Percentiles rank a stretch among this genome's conserved stretches.
Evolutionary conservation across 2,888 invertebrate genomes (phyloP).

Genomic region (Mythimna albipuncta): DNA sequence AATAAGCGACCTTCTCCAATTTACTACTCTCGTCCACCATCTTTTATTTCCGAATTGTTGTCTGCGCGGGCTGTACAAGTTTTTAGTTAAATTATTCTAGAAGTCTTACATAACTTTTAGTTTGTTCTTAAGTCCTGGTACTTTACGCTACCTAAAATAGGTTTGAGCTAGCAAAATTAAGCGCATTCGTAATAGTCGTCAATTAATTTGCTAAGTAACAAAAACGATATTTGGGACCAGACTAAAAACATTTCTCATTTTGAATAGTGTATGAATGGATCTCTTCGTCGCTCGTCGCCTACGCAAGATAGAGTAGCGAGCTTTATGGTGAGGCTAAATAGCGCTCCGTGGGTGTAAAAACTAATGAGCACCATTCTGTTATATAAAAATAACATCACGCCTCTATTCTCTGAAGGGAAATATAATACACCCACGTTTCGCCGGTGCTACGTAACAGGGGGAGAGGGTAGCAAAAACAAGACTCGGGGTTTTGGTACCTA

Average conservation of each 20-base stretch:
- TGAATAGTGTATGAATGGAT: conserved; percentile 43
- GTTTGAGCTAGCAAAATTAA: not conserved
- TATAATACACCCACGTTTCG: not conserved
- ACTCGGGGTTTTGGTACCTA: too few species aligned
- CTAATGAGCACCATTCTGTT: conserved; percentile 32
- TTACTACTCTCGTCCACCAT: too few species aligned
- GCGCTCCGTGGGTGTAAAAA: conserved; percentile 9
- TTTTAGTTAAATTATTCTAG: not conserved
- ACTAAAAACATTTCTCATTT: conserved; percentile 21
- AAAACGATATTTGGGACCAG: not conserved
- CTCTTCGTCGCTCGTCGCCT: conserved; percentile 12
- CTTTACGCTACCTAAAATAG: not conserved
- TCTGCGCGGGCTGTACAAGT: not conserved
- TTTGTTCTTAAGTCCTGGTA: not conserved
- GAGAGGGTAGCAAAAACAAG: not conserved
- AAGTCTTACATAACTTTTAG: not conserved
- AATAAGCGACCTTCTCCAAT: too few species aligned
- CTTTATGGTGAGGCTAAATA: conserved; percentile 20
- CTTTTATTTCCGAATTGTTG: not conserved
- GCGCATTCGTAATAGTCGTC: not conserved
- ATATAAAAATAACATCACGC: conserved; percentile 8
- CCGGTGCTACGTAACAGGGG: not conserved
- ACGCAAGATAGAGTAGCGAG: conserved; percentile 7
- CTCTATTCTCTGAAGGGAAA: not conserved
- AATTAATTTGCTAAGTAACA: conserved; percentile 2